Base-by-base conservation (phyloP, 2,797 vertebrate genomes). In the Macroramphosus scolopax region DNA sequence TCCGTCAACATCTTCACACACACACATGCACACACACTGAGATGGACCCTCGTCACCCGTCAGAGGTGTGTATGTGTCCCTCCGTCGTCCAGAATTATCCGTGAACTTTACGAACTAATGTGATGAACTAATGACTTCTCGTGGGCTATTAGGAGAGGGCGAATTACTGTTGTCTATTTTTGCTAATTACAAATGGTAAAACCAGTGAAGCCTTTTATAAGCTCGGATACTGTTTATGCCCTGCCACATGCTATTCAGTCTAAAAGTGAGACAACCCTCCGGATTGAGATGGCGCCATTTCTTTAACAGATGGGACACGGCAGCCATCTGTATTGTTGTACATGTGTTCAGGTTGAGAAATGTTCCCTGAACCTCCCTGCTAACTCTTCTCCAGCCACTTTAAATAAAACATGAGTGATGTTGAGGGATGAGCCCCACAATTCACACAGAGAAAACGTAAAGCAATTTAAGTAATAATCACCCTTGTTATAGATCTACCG, bases 101-200 rank as follows among this genome's bases (percentile, higher is more conserved):
- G 75, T 87, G 82, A 88, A 87, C 85, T 85, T 84, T 73, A 56
- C 65, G 67, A 85, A 87, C 73, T 83, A 82, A 82, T 75, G 75
- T 49, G 73, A 78, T 77, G 78, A 87, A 84, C 81, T 76, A 84
- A 86, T 77, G 78, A 77, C 79, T 82, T 81, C 77, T 69, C 72
- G 70, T 72, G 77, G 72, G 49, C 81, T 83, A 85, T 80, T 84
- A 83, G 61, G 49, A 78, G 73, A 69, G 76, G 81, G 80, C 70
- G 51, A 75, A 86, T 86, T 82, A 80, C 72, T 69, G 61, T 72
- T 72, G 80, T 87, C 82, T 87, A 86, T 87, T 85, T 83, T 87
- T 83, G 82, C 85, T 88, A 87, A 88, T 87, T 87, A 82, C 84
- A 86, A 87, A 87, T 82, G 78, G 71, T 88, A 84, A 88, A 86